Evolutionary conservation across 2,888 invertebrate species (phyloP).

Genomic region (Ischnus inquisitorius): DNA sequence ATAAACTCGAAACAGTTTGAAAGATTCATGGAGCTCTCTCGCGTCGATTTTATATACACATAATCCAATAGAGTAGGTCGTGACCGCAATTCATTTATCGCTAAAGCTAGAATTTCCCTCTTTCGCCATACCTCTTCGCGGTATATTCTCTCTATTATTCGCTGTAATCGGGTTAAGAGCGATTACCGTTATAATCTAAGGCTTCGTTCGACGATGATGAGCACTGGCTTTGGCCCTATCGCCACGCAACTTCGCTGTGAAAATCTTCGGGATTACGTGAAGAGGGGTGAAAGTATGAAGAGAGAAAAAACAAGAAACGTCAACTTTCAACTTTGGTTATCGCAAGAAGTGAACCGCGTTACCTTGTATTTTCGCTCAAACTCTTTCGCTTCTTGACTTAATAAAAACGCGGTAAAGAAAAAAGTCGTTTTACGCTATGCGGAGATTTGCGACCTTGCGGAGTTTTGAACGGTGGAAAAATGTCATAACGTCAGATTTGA

Average conservation of each 20-base stretch:
- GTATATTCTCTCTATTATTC: slow-evolving; percentile 34
- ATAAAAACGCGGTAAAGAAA: neutral
- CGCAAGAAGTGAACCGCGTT: neutral
- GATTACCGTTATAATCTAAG: slow-evolving; percentile 62
- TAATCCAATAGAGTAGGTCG: slow-evolving; percentile 48
- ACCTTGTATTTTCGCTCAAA: neutral
- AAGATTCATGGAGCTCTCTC: slow-evolving; percentile 11
- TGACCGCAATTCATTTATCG: slow-evolving; percentile 62
- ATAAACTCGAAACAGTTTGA: neutral
- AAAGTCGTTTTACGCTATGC: neutral
- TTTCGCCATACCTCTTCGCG: neutral
- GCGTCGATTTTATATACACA: neutral
- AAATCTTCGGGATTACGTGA: slow-evolving; percentile 10
- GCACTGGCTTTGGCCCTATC: slow-evolving; percentile 20
- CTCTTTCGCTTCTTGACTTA: neutral
- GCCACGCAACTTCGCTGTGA: neutral
- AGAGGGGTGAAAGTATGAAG: slow-evolving; percentile 3
- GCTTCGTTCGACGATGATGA: slow-evolving; percentile 54
- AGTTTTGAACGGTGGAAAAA: slow-evolving; percentile 13
- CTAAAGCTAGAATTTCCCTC: slow-evolving; percentile 29
- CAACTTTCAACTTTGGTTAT: neutral
- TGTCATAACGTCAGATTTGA: neutral
- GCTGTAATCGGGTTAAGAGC: slow-evolving; percentile 62
- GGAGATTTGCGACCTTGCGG: neutral
- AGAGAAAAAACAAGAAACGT: neutral